Evolutionary conservation across 2,113 vertebrate genomes (phyloP).

Genomic region (Cryptotis parvus): DNA sequence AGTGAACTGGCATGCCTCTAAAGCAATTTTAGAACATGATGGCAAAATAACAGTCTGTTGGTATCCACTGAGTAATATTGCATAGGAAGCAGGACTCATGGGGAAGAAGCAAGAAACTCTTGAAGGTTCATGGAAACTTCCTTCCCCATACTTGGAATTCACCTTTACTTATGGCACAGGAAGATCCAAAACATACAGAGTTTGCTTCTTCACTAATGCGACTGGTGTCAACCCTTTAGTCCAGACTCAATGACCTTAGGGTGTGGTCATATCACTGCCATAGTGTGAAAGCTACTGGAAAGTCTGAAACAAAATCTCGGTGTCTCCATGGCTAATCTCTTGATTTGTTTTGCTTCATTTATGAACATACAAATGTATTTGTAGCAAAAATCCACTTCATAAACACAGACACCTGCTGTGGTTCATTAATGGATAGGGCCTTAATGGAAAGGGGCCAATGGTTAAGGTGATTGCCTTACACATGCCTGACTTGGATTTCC

Average conservation of each 20-base stretch:
- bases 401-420: conserved; percentile 63
- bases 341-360: conserved; percentile 70
- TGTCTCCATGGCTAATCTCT: conserved; percentile 68
- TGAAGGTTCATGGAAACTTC: conserved; percentile 16
- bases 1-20: not conserved
- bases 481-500: too few relatives aligned
- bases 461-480: too few relatives aligned
- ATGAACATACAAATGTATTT: conserved; percentile 62
- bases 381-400: conserved; percentile 68
- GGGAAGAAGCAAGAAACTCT: not conserved
- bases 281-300: conserved; percentile 67
- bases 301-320: conserved; percentile 72
- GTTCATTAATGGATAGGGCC: conserved; percentile 46
- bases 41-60: not conserved
- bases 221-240: conserved; percentile 40
- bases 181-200: conserved; percentile 18
- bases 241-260: conserved; percentile 68
- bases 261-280: conserved; percentile 72
- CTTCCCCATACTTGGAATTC: not conserved
- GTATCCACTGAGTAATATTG: not conserved
- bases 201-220: conserved; percentile 36
- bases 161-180: conserved; percentile 1
- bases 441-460: too few relatives aligned
- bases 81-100: not conserved
- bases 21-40: conserved; percentile 31